Percentiles rank a stretch among this genome's conserved stretches.
phyloP scores from a whole-genome alignment of 1,140 invertebrate species.

The Drosophila mayri region DNA sequence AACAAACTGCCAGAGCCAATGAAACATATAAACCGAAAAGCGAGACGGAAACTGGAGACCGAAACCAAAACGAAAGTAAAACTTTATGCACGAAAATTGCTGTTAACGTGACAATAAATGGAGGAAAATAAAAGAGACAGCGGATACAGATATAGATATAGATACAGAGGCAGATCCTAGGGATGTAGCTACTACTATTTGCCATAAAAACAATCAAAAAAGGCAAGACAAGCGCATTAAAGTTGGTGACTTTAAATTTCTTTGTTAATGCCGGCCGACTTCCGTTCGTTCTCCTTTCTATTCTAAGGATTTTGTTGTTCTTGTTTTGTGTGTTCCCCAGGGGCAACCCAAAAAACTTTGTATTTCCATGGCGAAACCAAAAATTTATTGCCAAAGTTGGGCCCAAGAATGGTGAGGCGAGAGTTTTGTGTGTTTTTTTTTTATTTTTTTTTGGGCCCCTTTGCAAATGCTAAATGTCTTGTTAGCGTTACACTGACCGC shows the following conservation, averaged over 20 bases:
- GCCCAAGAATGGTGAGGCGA: conserved; percentile 31
- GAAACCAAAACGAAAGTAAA: conserved; percentile 57
- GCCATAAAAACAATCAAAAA: conserved; percentile 66
- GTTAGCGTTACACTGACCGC: conserved; percentile 76
- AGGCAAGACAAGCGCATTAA: conserved; percentile 60
- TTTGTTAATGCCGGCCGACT: conserved; percentile 64
- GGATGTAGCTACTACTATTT: background rate
- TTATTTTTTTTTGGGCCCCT: conserved; percentile 21
- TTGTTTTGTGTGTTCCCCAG: conserved; percentile 9
- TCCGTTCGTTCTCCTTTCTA: conserved; percentile 33
- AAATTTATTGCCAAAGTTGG: conserved; percentile 80
- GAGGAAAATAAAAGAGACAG: conserved; percentile 53
- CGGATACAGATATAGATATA: conserved; percentile 12
- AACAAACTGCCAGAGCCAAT: conserved; percentile 66
- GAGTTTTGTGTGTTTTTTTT: too few relatives aligned
- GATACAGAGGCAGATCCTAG: conserved; percentile 7
- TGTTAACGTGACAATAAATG: conserved; percentile 81
- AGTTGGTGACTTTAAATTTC: conserved; percentile 76
- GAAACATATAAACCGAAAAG: conserved; percentile 50
- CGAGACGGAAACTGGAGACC: conserved; percentile 58
- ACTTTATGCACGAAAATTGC: conserved; percentile 77
- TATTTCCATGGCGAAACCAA: conserved; percentile 57
- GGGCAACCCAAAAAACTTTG: conserved; percentile 48
- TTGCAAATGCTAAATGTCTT: conserved; percentile 75
- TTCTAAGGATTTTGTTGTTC: background rate